Percentiles rank a stretch among this genome's conserved stretches.
Evolutionary conservation across 1,140 invertebrate species (phyloP).

Genomic region (Drosophila nannoptera): DNA sequence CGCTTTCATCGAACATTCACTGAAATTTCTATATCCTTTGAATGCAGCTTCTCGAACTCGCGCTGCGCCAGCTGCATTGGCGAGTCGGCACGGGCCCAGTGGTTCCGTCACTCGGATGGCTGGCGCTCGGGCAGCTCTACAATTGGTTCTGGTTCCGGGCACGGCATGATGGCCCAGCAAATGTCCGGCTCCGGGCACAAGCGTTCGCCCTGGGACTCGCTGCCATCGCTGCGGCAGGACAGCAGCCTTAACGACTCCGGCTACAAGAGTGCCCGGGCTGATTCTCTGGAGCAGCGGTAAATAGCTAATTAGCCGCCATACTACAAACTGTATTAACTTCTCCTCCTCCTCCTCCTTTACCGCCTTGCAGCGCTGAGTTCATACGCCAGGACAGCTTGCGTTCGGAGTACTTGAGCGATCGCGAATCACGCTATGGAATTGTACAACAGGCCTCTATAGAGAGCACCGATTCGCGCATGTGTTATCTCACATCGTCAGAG

Average conservation of each 20-base stretch:
- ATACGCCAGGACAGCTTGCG: conserved; percentile 93
- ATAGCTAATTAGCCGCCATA: too few relatives aligned
- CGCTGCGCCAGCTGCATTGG: conserved; percentile 91
- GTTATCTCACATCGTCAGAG: conserved; percentile 96
- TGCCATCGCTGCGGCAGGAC: conserved; percentile 89
- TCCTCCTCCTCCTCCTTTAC: conserved; percentile 11
- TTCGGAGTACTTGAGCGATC: conserved; percentile 93
- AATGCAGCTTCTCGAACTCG: conserved; percentile 81
- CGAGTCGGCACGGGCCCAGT: conserved; percentile 89
- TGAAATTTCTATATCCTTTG: not conserved
- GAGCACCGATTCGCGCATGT: conserved; percentile 94
- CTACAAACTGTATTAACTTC: conserved; percentile 14
- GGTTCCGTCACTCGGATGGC: conserved; percentile 92
- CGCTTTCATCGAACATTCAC: not conserved
- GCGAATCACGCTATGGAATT: conserved; percentile 91
- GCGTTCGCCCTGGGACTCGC: conserved; percentile 90
- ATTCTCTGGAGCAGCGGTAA: conserved; percentile 91
- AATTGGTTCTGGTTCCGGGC: conserved; percentile 82
- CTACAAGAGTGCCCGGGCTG: conserved; percentile 90
- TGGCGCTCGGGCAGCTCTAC: conserved; percentile 89
- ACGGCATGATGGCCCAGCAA: conserved; percentile 77
- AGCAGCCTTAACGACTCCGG: conserved; percentile 90
- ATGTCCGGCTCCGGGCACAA: conserved; percentile 80
- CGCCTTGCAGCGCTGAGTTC: conserved; percentile 85
- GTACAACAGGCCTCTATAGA: conserved; percentile 95